A percentile compares a stretch with the other conserved stretches of the same genome.
These are phyloP conservation scores for Anarsia innoxiella DNA, from an alignment of 2,888 invertebrate species.

Conservation along the genomic window DNA sequence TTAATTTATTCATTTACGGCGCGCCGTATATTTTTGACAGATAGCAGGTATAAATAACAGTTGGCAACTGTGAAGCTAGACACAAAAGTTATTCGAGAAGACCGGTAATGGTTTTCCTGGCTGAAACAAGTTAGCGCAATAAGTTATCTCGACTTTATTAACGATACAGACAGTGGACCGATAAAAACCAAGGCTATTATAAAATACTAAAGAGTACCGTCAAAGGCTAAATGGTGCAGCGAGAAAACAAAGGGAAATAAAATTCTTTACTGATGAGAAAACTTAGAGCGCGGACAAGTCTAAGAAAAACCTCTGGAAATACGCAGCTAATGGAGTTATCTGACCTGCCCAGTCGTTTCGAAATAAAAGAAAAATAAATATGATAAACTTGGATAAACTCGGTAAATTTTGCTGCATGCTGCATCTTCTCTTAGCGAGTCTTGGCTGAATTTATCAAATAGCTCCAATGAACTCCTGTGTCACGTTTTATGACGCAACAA, in stretches of 20 bases:
- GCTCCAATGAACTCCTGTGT: no score
- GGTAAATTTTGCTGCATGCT: neutral
- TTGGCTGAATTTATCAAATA: no score
- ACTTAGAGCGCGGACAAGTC: constrained; percentile 2
- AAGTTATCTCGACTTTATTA: constrained; percentile 13
- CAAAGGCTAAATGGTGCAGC: constrained; percentile 6
- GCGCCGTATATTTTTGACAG: constrained; percentile 1
- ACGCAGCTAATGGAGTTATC: constrained; percentile 2
- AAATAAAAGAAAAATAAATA: neutral
- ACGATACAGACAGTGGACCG: constrained; percentile 2
- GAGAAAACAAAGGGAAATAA: constrained; percentile 4
- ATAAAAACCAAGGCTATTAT: constrained; percentile 2
- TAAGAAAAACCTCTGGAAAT: constrained; percentile 2
- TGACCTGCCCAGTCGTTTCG: constrained; percentile 1
- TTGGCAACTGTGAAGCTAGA: constrained; percentile 1
- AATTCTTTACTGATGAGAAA: constrained; percentile 1
- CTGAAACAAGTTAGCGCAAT: constrained; percentile 13
- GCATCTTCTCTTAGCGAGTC: no score
- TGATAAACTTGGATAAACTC: neutral
- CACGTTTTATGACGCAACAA: no score
- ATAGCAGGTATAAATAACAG: constrained; percentile 4
- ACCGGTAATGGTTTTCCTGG: constrained; percentile 13
- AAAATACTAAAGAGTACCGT: constrained; percentile 1
- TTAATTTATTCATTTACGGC: neutral
- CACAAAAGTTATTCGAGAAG: constrained; percentile 11